Base-by-base conservation (phyloP, 2,797 vertebrate genomes). In the Lepus oiostolus region DNA sequence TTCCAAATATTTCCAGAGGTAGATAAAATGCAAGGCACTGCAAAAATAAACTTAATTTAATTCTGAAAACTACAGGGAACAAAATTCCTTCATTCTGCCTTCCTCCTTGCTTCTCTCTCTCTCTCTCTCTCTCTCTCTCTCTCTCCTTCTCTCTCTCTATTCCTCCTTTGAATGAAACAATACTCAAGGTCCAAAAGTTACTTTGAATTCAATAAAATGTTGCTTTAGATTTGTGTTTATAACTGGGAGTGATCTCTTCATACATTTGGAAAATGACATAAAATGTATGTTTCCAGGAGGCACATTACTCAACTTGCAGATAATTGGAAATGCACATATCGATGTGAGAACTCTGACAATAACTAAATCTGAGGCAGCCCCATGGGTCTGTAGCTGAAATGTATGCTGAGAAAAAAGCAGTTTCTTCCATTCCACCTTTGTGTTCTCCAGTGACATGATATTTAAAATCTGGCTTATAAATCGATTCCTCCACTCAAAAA, bases 1-100 rank as follows among this genome's bases (percentile, higher is more conserved):
- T 94, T 76, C 50, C 76, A 50, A 96, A 70, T 74, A 54, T 81
- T 96, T 89, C 75, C 50, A 81, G 80, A 90, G 22, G 71, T 12
- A 75, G 67, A 67, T 63, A 87, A 96, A 83, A 82, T 63, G 63
- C 22, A 71, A 8, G 14, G 30, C 38, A n/a, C n/a, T 54, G 14
- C 35, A 77, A 77, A 90, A 93, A 50, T 19, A 85, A 94, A 80
- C 76, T 74, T 95, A 32, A 6, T 90, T 87, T 86, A 65, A 58
- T 90, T 86, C 14, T 30, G 67, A 75, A 96, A 96, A 85, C 21
- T 2, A 32, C 63, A 60, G 67, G 68, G n/a, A 90, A 62, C 16
- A 71, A 85, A 81, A 38, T 60, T 52, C 22, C 8, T 42, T 91
- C 17, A n/a, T 60, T 19, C 13, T 60, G 1, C 85, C 52, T 24